Base-by-base conservation (phyloP, 2,888 invertebrate genomes). In the Theretra japonica region DNA sequence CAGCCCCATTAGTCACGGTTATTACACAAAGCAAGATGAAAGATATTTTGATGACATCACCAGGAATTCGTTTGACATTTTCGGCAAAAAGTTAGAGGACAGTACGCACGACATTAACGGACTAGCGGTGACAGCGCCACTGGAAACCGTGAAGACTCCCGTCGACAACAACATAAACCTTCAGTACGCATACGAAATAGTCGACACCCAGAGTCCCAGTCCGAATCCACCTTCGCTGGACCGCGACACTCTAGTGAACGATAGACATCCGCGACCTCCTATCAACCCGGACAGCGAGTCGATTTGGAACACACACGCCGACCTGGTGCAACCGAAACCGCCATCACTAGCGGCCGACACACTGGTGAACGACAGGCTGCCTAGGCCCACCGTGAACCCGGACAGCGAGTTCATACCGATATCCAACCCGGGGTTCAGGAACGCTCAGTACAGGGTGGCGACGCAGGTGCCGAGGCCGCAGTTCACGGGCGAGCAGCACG, bases 11-110 rank as follows among this genome's bases (percentile, higher is more conserved):
- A 92, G 95, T 85, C 95, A 96, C 80, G 95, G 95, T 53, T 96
- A 96, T 86, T 96, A 96, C 88, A 96, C 96, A 19, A 96, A 96
- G 83, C 96, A 96, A 75, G 95, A 95, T 83, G 95, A 96, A 81
- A 95, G 95, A 72, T 95, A 96, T 75, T 92, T 97, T 74, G 97
- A 97, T 80, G 97, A 97, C 80, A 96, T 96, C 72, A 97, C 97
- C 4, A 96, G 96, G 84, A 96, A 96, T 81, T 97, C 96, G 72
- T 97, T 97, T 82, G 96, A 96, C 41, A 95, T 96, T 77, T 97
- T 97, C 83, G 97, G 96, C 1, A 96, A 96, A 87, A 97, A 96
- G 87, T 86, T 96, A 71, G 95, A 90, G 82, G 92, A 90, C 80
- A 94, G 92, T 25, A 93, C 90, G 41, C 93, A 90, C 73, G 91